Evolutionary conservation across 2,113 vertebrate genomes (phyloP), one percentile per base, ranked within the genome.

Genomic region (Lophochroa leadbeateri): DNA sequence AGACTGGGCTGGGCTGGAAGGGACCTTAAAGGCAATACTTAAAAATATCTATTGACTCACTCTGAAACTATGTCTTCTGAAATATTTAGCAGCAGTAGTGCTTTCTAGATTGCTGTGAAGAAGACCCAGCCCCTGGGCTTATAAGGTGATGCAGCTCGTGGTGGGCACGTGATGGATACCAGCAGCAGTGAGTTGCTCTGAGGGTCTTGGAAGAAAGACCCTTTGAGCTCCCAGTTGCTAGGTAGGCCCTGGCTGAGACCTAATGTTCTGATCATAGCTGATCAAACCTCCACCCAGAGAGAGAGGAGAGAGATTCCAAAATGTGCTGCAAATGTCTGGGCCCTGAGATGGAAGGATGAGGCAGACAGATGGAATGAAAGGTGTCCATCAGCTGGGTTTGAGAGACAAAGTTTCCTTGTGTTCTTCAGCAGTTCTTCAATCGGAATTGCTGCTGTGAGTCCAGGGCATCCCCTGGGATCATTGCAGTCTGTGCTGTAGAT

Each of bases 141-240:
- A 24, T 65, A 43, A 71, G 58, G 14, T n/a, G 50, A 44, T 46
- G 19, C 24, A 46, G 7, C 60, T 86, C 1, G 1, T 57, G 43
- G 17, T 16, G 17, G 57, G 27, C 21, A 35, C 0, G 0, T 43
- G 55, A 35, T 11, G 15, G 43, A 49, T 19, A 25, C 11, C 5
- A 23, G 27, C 55, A 70, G 14, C 24, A 6, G 17, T 33, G 50
- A 47, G 23, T 49, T n/a, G 33, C 50, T 60, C 50, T 17, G 29
- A 64, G n/a, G 13, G 16, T 74, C 44, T 29, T 41, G 25, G 39
- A 86, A 47, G 21, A 55, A 55, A 43, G 47, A 57, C 13, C 15
- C 3, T 63, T 23, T 70, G 47, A 14, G 31, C 27, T 82, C 17
- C 58, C 39, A 31, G 58, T 10, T 60, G 27, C 52, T 43, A 12